Evolutionary conservation across 2,888 invertebrate genomes (phyloP).

Genomic region (Chymomyza caudatula): DNA sequence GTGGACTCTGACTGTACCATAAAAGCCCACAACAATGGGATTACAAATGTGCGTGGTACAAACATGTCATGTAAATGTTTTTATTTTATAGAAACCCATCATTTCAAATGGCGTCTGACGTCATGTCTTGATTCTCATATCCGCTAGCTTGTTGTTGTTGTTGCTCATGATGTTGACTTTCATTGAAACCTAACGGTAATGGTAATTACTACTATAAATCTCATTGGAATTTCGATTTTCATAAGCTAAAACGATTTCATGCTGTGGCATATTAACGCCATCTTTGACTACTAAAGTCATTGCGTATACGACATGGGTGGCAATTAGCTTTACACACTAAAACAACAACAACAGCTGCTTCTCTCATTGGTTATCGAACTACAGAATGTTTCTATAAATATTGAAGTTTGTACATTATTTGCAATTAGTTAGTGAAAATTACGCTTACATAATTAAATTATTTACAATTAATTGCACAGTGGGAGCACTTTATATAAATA

Average conservation of each 20-base stretch:
- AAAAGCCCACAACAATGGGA: neutral
- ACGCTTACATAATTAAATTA: constrained; percentile 49
- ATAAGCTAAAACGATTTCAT: constrained; percentile 33
- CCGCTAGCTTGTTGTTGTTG: neutral
- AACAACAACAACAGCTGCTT: neutral
- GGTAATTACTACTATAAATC: constrained; percentile 43
- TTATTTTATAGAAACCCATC: neutral
- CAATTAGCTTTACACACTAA: constrained; percentile 27
- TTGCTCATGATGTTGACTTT: too few relatives aligned
- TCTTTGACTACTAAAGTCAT: constrained; percentile 11
- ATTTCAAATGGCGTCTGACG: constrained; percentile 22
- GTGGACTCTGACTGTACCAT: neutral
- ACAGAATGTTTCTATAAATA: constrained; percentile 19
- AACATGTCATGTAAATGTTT: neutral
- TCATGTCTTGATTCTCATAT: constrained; percentile 7
- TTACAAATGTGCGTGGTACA: neutral
- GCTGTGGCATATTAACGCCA: constrained; percentile 30
- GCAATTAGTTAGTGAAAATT: constrained; percentile 59
- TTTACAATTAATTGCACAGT: constrained; percentile 47
- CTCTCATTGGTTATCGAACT: neutral
- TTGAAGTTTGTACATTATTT: constrained; percentile 45
- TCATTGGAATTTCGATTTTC: constrained; percentile 51
- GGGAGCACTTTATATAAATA: too few relatives aligned
- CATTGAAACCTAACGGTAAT: constrained; percentile 4
- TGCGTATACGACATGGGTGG: constrained; percentile 42